Evolutionary conservation across 2,113 vertebrate species (phyloP), one percentile per base, ranked within the genome.

Genomic region (Collichthys lucidus): DNA sequence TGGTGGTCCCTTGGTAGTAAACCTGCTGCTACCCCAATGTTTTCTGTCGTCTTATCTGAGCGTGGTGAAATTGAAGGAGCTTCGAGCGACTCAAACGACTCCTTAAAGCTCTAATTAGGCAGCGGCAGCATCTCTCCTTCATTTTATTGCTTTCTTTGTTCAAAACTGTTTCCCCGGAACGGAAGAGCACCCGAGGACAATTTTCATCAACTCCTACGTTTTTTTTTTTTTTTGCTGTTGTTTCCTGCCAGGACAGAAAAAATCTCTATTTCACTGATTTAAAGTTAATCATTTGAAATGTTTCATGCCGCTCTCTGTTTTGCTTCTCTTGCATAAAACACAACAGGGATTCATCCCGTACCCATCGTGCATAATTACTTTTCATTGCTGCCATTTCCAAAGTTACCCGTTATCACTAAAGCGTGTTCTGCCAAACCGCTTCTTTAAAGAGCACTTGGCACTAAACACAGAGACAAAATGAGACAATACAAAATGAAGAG

Each of bases 21-120:
- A 84, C 84, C 88, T 74, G 75, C 74, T 61, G 78, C 62, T 40
- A 40, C 35, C 24, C 55, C 65, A 31, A n/a, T 31, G 44, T 62
- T 78, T 67, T 49, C 63, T 52, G 61, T n/a, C 47, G 10, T 82
- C 78, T 87, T 74, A 86, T 90, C 83, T 16, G 49, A 68, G n/a
- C 4, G 46, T 52, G 0, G 49, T 46, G 44, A 87, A 87, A 89
- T 66, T 75, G 74, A 84, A 84, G 68, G 73, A 61, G 59, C 85
- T 84, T 79, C 59, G 40, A 78, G 82, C 75, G 20, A 70, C 47
- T 82, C 12, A 80, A 90, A 75, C 7, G 55, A 63, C 73, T 89
- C 29, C 50, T 80, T 84, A 69, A 79, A 79, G 63, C 74, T 83
- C 50, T 85, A 83, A 86, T 90, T 89, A 88, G 76, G 70, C 46